phyloP scores from a whole-genome alignment of 2,113 vertebrate genomes.

The Aythya baeri region DNA sequence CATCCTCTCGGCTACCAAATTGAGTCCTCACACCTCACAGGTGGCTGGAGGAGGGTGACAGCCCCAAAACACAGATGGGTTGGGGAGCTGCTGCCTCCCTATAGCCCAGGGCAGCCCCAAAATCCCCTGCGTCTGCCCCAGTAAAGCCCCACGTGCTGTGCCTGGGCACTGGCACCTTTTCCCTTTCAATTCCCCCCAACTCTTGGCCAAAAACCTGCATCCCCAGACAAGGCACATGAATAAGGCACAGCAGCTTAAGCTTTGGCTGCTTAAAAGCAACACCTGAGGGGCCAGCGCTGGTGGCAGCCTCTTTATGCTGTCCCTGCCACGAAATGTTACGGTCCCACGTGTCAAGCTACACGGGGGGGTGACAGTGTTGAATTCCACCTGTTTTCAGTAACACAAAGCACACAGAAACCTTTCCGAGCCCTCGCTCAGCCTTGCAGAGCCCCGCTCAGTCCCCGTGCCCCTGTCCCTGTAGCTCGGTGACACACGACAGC shows the following conservation, averaged over 20 bases:
- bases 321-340: neutral
- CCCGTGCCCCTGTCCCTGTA: neutral
- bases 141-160: rapidly evolving
- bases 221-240: neutral
- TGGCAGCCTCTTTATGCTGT: neutral
- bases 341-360: rapidly evolving
- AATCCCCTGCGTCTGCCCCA: neutral
- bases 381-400: neutral
- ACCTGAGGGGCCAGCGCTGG: neutral
- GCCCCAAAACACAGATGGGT: neutral
- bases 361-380: rapidly evolving
- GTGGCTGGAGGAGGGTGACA: neutral
- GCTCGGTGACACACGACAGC: neutral
- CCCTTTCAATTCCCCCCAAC: neutral
- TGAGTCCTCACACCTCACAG: neutral
- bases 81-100: neutral
- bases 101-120: neutral
- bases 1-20: neutral
- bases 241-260: neutral
- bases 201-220: neutral
- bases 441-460: neutral
- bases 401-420: neutral
- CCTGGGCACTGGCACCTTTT: neutral
- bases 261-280: neutral
- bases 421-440: neutral